These are phyloP conservation scores for Psilopogon haemacephalus DNA, from an alignment of 2,113 vertebrate genomes.

Conservation along the genomic window DNA sequence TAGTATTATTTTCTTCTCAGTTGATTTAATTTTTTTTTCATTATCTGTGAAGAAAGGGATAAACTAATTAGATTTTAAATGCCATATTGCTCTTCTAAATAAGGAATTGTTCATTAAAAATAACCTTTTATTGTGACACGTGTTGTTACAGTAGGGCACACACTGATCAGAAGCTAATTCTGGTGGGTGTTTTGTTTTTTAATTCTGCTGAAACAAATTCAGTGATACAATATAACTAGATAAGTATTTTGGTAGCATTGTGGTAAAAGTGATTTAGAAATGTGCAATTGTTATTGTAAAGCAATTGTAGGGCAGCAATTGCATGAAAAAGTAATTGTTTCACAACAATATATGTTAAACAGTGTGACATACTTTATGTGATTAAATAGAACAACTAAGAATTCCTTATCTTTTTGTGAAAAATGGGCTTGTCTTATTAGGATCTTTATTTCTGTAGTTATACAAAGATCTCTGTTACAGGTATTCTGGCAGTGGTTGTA, in stretches of 20 bases:
- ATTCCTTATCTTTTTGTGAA: neutral
- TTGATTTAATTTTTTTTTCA: neutral
- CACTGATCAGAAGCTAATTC: neutral
- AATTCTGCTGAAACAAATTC: neutral
- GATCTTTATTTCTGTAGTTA: neutral
- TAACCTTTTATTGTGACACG: neutral
- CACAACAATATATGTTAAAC: neutral
- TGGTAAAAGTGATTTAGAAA: neutral
- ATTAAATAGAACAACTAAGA: neutral
- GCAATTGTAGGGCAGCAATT: neutral
- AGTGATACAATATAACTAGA: neutral
- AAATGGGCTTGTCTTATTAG: neutral
- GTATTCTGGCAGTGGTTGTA: neutral
- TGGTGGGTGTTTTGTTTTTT: neutral
- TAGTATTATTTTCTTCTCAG: neutral
- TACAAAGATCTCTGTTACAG: neutral
- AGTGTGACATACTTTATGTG: neutral
- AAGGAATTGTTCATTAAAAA: neutral
- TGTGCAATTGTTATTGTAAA: neutral
- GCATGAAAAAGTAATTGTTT: neutral
- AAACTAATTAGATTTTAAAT: slow-evolving; percentile 25
- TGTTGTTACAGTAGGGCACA: neutral
- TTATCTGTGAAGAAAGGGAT: neutral
- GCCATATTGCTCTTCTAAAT: neutral
- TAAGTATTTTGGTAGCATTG: neutral